phyloP scores from a whole-genome alignment of 2,888 invertebrate species.

The Eristalinus aeneus region DNA sequence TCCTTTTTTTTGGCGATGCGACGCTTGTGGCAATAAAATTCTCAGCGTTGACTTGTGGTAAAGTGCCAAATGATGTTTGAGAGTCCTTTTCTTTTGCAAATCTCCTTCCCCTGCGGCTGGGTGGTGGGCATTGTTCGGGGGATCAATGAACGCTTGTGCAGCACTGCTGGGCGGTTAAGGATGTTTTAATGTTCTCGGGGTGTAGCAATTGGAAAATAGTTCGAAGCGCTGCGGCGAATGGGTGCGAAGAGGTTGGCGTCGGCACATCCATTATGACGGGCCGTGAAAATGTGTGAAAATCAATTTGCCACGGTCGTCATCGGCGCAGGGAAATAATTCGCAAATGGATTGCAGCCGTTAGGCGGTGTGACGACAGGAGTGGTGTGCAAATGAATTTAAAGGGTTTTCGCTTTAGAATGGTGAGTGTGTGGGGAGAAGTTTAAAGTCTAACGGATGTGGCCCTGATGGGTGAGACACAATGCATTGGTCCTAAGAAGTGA shows the following conservation, averaged over 20 bases:
- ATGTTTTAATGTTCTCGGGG: conserved; percentile 19
- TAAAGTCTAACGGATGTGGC: not conserved
- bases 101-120: not conserved
- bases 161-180: not conserved
- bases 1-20: not conserved
- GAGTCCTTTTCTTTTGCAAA: not conserved
- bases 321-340: conserved; percentile 5
- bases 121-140: not conserved
- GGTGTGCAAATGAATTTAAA: not conserved
- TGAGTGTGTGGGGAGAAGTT: not conserved
- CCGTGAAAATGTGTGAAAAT: conserved; percentile 50
- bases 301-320: conserved; percentile 30
- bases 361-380: not conserved
- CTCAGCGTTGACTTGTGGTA: conserved; percentile 50
- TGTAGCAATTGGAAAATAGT: conserved; percentile 23
- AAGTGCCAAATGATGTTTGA: conserved; percentile 63
- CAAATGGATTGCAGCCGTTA: conserved; percentile 15
- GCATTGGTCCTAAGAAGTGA: not conserved
- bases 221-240: not conserved
- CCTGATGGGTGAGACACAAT: not conserved
- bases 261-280: conserved; percentile 23
- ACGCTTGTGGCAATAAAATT: conserved; percentile 24
- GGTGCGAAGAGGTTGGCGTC: not conserved
- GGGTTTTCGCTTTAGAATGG: not conserved
- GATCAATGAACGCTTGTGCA: not conserved